These are phyloP conservation scores for Scaeva pyrastri DNA, from an alignment of 2,888 invertebrate species.

Conservation along the genomic window DNA sequence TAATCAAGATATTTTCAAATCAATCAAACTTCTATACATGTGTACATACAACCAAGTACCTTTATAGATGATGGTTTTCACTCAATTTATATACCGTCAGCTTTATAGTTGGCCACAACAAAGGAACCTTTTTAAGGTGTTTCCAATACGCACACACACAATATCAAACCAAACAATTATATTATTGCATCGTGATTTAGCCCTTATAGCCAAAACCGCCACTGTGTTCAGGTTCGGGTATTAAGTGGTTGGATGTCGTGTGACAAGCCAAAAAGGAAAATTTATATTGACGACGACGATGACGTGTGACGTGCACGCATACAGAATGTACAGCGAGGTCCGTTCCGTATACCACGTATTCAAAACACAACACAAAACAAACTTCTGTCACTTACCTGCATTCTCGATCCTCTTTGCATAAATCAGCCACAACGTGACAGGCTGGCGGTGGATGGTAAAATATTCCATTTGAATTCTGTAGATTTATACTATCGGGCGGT, in stretches of 20 bases:
- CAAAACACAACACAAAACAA: not conserved
- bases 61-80: not conserved
- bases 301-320: conserved; percentile 47
- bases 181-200: conserved; percentile 44
- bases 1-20: conserved; percentile 32
- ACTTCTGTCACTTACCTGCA: conserved; percentile 89
- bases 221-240: too few relatives aligned
- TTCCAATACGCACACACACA: not conserved
- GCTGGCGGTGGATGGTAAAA: conserved; percentile 89
- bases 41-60: too few relatives aligned
- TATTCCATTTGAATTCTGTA: conserved; percentile 84
- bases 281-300: too few relatives aligned
- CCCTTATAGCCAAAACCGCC: conserved; percentile 22
- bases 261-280: conserved; percentile 45
- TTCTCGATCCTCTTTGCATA: conserved; percentile 91
- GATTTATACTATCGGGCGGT: conserved; percentile 86
- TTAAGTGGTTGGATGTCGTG: not conserved
- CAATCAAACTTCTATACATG: conserved; percentile 1
- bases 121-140: not conserved
- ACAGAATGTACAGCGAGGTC: not conserved
- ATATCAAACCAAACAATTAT: conserved; percentile 11
- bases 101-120: conserved; percentile 3
- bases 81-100: not conserved
- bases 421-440: conserved; percentile 93
- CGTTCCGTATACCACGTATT: not conserved